Evolutionary conservation across 1,140 invertebrate species (phyloP), one percentile per base, ranked within the genome.

Genomic region (Tetranychus urticae): DNA sequence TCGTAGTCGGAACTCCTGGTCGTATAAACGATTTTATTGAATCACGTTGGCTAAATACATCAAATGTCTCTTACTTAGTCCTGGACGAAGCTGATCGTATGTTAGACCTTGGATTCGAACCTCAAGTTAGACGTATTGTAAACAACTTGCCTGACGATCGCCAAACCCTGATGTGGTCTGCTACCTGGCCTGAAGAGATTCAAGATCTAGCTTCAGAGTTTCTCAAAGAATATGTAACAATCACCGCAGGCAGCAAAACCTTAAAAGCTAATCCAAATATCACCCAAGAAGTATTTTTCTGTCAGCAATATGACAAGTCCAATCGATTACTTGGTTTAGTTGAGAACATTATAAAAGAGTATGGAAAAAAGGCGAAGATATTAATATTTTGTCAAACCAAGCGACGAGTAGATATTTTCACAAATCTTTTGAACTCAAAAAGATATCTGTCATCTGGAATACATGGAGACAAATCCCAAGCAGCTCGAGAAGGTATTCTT

Each of bases 1-100:
- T 98, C 62, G 70, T 98, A 2, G 88, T 97, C 3, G 91, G 86
- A 3, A 99, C 94, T 0, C 86, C 90, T 0, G 94, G 94, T 1
- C 76, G 94, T 46, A 74, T 98, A 1, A 75, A 84, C 36, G 89
- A 97, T 69, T 85, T 97, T 63, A 77, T 92, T 0, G 75, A 81
- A 0, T 79, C 80, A 61, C 79, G 80, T 13, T 79, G 82, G 57
- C 77, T 97, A 1, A 77, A 60, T 56, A 59, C 68, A 14, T 61
- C 63, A 48, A 50, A 65, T 46, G 62, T 70, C 3, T 61, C 65
- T 47, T 68, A 66, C 59, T 39, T 62, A 8, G 76, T 79, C 1
- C 59, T 78, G 35, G 77, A 78, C 70, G 77, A 78, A 70, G 77
- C 77, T 58, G 77, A 78, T 65, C 67, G 77, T 48, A 78, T 78